Percentiles rank a stretch among this genome's conserved stretches.
Conservation (phyloP, 2,888 invertebrate genomes). For the Drosophila rellima region DNA sequence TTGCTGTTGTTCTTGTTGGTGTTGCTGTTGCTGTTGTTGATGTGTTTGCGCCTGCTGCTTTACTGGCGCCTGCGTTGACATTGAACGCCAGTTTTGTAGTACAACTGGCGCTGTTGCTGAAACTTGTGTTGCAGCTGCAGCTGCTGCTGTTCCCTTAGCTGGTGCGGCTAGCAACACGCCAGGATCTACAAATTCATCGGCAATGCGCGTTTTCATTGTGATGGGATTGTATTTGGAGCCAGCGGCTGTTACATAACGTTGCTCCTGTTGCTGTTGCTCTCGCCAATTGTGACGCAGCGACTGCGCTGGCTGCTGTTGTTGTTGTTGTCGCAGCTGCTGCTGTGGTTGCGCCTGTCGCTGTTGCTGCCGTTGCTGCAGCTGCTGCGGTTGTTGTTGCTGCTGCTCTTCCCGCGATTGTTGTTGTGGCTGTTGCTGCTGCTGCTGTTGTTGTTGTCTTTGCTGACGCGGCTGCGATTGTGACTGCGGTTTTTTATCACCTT, state of each 20-base stretch:
- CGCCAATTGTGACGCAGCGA: slow-evolving; percentile 26
- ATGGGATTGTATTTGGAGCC: slow-evolving; percentile 34
- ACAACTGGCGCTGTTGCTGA: background rate
- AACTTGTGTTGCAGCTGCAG: background rate
- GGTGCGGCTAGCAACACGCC: background rate
- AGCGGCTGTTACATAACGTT: slow-evolving; percentile 46
- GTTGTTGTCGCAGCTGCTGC: background rate
- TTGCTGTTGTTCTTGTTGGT: background rate
- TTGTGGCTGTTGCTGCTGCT: background rate
- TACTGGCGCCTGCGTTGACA: slow-evolving; percentile 18
- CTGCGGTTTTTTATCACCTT: background rate
- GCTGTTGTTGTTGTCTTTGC: slow-evolving; percentile 1
- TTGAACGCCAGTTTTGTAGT: slow-evolving; percentile 20
- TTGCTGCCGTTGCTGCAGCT: background rate
- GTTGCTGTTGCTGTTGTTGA: background rate
- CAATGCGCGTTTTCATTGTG: slow-evolving; percentile 56
- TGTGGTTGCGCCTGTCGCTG: background rate
- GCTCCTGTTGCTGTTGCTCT: slow-evolving; percentile 19
- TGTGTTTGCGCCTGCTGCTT: background rate
- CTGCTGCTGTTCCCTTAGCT: background rate
- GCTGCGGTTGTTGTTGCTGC: background rate
- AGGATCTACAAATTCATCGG: slow-evolving; percentile 50
- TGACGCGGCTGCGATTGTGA: background rate
- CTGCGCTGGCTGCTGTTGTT: background rate
- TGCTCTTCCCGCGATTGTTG: background rate